Base-by-base conservation (phyloP, 1,140 invertebrate genomes). In the Babylonia areolata region DNA sequence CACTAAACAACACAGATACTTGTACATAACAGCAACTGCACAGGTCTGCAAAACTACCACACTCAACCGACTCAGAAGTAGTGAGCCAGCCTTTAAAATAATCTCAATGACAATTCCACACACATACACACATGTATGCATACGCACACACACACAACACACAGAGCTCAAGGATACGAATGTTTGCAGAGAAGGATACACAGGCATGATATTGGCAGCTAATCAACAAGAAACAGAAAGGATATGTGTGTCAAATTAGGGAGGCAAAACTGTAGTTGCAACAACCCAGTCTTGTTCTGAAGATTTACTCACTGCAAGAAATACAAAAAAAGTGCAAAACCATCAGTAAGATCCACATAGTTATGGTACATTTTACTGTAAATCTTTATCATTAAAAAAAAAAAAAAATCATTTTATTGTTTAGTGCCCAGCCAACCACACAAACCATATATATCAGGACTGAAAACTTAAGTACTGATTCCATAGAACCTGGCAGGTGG, bases 231-330 rank as follows among this genome's bases (percentile, higher is more conserved):
- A 6, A 77, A 5, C 0, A 77, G 23, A 77, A 77, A 77, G 75
- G 75, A 77, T 77, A 77, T 77, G 15, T 23, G 58, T 28, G 58
- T 51, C 46, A 51, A 17, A 33, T 73, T 5, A 5, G 33, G 31
- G 33, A 73, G 71, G 71, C 12, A 73, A 77, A 20, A 37, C 40
- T 15, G 31, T 31, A 37, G 75, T 37, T 77, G 75, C 20, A 33
- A 37, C 75, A 39, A 77, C 75, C 75, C 75, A 39, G 39, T 20
- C 75, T 37, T 37, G 31, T 79, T 37, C 39, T 23, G 12, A 39
- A 31, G 78, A 80, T 51, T 80, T 80, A 80, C n/a, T n/a, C n/a
- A n/a, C 78, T 80, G 78, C 40, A 80, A 80, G 40, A 80, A 51
- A 80, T 23, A 80, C n/a, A n/a, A n/a, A 17, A 77, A 3, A 64